phyloP scores from a whole-genome alignment of 2,888 invertebrate species.

The Lordiphosa fenestrarum region DNA sequence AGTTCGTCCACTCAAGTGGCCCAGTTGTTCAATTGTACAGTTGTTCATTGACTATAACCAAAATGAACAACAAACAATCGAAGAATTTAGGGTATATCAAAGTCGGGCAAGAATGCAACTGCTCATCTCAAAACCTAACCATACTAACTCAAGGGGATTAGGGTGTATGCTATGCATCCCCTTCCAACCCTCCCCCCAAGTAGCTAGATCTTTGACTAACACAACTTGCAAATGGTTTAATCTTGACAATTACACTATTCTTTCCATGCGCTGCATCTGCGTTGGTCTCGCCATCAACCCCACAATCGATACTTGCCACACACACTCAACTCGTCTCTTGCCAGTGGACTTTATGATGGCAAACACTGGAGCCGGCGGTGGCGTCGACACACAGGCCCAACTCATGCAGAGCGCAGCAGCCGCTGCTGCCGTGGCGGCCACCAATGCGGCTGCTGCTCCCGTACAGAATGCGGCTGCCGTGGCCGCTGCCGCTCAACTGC shows the following conservation, averaged over 20 bases:
- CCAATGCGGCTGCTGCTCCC: constrained; percentile 64
- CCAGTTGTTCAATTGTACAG: too few species aligned
- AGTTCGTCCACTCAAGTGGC: too few species aligned
- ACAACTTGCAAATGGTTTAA: constrained; percentile 68
- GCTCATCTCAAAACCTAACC: too few species aligned
- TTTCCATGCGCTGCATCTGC: constrained; percentile 54
- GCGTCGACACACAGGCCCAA: constrained; percentile 75
- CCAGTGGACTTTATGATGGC: constrained; percentile 80
- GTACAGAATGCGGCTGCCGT: constrained; percentile 72
- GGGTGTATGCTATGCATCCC: too few species aligned
- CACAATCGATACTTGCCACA: constrained; percentile 20
- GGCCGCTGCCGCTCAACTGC: constrained; percentile 73
- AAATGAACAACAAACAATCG: too few species aligned
- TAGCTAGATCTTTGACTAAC: constrained; percentile 47
- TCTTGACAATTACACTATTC: constrained; percentile 65
- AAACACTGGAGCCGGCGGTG: constrained; percentile 76
- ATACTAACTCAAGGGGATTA: too few species aligned
- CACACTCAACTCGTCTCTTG: constrained; percentile 6
- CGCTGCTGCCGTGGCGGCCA: constrained; percentile 75
- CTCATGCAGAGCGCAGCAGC: constrained; percentile 73
- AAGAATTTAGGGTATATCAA: too few species aligned
- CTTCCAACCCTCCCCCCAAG: not conserved
- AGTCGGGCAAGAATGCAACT: too few species aligned
- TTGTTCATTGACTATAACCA: too few species aligned
- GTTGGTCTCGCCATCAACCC: constrained; percentile 48